Evolutionary conservation across 2,888 invertebrate genomes (phyloP).

Genomic region (Coecobrya sp.): DNA sequence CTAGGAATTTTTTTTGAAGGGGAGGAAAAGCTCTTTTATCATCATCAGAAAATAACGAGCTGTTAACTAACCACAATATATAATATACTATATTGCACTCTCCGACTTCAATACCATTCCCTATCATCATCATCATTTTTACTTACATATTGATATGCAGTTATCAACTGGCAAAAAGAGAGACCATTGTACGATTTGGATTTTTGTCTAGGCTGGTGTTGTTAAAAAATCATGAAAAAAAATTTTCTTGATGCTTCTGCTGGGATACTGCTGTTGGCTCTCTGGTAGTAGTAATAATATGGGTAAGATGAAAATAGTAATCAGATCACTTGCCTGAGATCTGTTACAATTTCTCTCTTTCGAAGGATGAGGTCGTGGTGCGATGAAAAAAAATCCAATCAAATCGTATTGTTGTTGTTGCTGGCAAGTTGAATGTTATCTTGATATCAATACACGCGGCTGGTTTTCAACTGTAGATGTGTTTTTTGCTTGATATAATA

Average conservation of each 20-base stretch:
- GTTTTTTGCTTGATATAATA: slow-evolving; percentile 29
- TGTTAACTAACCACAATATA: slow-evolving; percentile 76
- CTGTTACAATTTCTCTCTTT: slow-evolving; percentile 67
- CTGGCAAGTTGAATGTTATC: slow-evolving; percentile 79
- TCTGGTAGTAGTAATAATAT: slow-evolving; percentile 45
- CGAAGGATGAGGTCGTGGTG: slow-evolving; percentile 73
- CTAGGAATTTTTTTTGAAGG: slow-evolving; percentile 47
- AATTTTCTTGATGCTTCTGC: slow-evolving; percentile 8
- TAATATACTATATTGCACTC: neutral
- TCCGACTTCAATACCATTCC: neutral
- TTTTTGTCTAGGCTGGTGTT: slow-evolving; percentile 13
- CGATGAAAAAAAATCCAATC: slow-evolving; percentile 77
- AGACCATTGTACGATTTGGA: slow-evolving; percentile 21
- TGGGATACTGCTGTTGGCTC: slow-evolving; percentile 15
- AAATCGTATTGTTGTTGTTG: slow-evolving; percentile 76
- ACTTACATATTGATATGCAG: slow-evolving; percentile 19
- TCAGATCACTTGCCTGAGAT: slow-evolving; percentile 64
- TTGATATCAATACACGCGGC: slow-evolving; percentile 74
- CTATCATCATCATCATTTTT: neutral
- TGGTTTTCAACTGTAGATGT: slow-evolving; percentile 61
- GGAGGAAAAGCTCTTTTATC: slow-evolving; percentile 50
- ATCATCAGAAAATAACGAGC: slow-evolving; percentile 74
- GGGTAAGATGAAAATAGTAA: slow-evolving; percentile 73
- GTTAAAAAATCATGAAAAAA: slow-evolving; percentile 25
- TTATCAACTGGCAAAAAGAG: neutral